Conservation (phyloP, 2,797 vertebrate genomes). For the Epinephelus awoara region DNA sequence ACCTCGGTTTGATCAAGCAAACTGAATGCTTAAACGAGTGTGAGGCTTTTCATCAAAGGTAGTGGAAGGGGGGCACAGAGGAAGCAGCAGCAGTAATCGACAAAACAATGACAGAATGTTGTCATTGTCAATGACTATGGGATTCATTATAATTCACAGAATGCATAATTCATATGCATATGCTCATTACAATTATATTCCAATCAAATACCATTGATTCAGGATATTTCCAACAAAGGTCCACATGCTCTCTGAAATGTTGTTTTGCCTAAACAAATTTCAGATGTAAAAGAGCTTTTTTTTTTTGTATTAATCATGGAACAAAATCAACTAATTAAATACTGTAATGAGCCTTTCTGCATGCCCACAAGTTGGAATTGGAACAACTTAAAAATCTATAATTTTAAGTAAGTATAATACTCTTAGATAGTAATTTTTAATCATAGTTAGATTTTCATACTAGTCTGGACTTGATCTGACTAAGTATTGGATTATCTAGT, state of each 20-base stretch:
- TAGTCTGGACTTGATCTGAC: neutral
- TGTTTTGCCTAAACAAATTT: conserved; percentile 22
- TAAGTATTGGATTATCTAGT: neutral
- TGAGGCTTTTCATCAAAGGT: conserved; percentile 28
- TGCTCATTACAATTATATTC: conserved; percentile 50
- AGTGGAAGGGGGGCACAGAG: conserved; percentile 1
- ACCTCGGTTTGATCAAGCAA: conserved; percentile 26
- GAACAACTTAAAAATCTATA: neutral
- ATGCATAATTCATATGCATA: conserved; percentile 62
- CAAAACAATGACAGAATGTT: conserved; percentile 55
- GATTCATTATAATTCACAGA: conserved; percentile 54
- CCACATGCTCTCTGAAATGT: conserved; percentile 24
- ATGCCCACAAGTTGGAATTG: neutral
- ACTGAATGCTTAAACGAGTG: conserved; percentile 32
- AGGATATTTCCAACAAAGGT: conserved; percentile 39
- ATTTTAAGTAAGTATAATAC: neutral
- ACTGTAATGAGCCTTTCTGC: neutral
- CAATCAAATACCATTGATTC: conserved; percentile 55
- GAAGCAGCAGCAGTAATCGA: conserved; percentile 41
- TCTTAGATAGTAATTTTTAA: neutral
- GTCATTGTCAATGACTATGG: conserved; percentile 34
- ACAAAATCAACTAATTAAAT: conserved; percentile 9
- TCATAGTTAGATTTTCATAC: neutral
- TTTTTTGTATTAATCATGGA: neutral
- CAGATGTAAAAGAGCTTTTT: neutral